Evolutionary conservation across 1,140 invertebrate species (phyloP).

Genomic region (Myzus persicae): DNA sequence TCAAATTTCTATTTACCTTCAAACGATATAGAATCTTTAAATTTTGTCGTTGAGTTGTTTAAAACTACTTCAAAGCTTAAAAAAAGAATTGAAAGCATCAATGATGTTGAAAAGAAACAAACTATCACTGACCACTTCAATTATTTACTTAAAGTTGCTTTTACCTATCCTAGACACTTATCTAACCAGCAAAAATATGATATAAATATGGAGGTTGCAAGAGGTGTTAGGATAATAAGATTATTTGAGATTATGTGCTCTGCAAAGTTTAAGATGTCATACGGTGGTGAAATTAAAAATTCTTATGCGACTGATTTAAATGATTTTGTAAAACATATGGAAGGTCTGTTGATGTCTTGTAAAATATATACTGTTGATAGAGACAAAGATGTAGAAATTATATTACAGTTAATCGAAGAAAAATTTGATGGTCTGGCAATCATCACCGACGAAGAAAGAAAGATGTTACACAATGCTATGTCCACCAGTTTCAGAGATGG

Average conservation of each 20-base stretch:
- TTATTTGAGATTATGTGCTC: background rate
- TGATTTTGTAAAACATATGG: background rate
- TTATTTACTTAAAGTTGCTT: constrained; percentile 31
- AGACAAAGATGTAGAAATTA: background rate
- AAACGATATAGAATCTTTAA: constrained; percentile 38
- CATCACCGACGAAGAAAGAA: constrained; percentile 62
- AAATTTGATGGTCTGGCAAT: constrained; percentile 19
- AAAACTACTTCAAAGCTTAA: constrained; percentile 19
- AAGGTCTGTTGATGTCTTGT: constrained; percentile 9
- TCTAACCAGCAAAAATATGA: constrained; percentile 47
- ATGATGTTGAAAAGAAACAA: background rate
- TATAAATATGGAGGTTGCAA: constrained; percentile 59
- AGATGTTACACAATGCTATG: background rate
- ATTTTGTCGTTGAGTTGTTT: constrained; percentile 28
- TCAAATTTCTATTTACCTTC: background rate
- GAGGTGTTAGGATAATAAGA: constrained; percentile 9
- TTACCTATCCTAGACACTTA: background rate
- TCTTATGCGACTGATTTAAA: background rate
- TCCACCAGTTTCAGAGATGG: background rate
- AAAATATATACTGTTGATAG: background rate
- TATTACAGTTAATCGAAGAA: constrained; percentile 29
- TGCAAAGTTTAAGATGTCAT: background rate
- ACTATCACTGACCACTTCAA: constrained; percentile 4
- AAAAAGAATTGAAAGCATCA: background rate
- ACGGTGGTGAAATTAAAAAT: background rate